phyloP scores from a whole-genome alignment of 2,888 invertebrate genomes.

The Allacma fusca region DNA sequence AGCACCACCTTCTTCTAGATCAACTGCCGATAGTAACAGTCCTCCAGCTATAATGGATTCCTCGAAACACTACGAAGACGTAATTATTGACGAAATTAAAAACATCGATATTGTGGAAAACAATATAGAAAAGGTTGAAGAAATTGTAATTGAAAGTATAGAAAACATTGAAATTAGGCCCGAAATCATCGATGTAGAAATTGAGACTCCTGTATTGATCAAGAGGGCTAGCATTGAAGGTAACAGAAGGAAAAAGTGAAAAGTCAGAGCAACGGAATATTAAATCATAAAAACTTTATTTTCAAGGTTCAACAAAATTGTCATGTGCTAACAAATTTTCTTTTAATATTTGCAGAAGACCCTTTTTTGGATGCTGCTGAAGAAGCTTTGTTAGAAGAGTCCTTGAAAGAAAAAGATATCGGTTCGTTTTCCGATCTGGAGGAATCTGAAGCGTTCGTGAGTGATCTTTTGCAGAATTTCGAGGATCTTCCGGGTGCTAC shows the following conservation, averaged over 20 bases:
- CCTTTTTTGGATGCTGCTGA: constrained; percentile 33
- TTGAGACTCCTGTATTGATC: too few relatives aligned
- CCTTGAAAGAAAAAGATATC: constrained; percentile 38
- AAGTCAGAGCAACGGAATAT: too few relatives aligned
- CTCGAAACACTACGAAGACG: not conserved
- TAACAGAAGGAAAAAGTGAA: too few relatives aligned
- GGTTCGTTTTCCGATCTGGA: constrained; percentile 51
- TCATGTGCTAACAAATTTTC: not conserved
- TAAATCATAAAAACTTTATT: too few relatives aligned
- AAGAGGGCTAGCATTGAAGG: not conserved
- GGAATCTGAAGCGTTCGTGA: constrained; percentile 54
- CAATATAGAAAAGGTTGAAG: too few relatives aligned
- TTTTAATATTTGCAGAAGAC: constrained; percentile 4
- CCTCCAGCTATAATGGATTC: not conserved
- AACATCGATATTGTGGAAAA: not conserved
- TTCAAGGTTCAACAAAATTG: too few relatives aligned
- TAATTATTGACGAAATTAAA: too few relatives aligned
- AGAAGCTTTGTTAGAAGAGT: not conserved
- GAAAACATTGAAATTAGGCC: not conserved
- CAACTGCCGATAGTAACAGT: not conserved
- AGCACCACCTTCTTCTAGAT: constrained; percentile 37
- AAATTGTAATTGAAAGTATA: too few relatives aligned
- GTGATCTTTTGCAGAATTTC: constrained; percentile 59
- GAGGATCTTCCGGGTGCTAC: too few relatives aligned
- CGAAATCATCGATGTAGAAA: too few relatives aligned